phyloP scores from a whole-genome alignment of 2,888 invertebrate species.

The Chalcis sispes region DNA sequence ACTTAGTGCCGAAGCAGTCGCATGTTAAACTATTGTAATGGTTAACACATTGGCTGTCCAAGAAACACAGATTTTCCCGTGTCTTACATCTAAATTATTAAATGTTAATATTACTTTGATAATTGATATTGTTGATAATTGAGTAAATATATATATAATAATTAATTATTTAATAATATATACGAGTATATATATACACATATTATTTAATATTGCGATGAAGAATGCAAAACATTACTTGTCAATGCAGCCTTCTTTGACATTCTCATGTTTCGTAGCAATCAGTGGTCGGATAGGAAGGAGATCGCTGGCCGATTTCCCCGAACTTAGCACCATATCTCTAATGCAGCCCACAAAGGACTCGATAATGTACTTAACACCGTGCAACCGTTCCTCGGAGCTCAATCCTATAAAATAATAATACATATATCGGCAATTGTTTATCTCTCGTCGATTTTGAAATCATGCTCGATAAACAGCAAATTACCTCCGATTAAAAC shows the following conservation, averaged over 20 bases:
- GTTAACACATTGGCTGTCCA: slow-evolving; percentile 92
- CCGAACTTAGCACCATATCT: slow-evolving; percentile 90
- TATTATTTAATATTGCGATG: too few relatives aligned
- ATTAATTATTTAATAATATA: too few relatives aligned
- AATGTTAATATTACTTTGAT: too few relatives aligned
- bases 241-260: slow-evolving; percentile 91
- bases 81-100: slow-evolving; percentile 82
- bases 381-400: slow-evolving; percentile 91
- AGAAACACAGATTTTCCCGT: slow-evolving; percentile 89
- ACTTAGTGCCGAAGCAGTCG: slow-evolving; percentile 94
- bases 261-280: slow-evolving; percentile 92
- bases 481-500: slow-evolving; percentile 90
- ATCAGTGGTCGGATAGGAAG: slow-evolving; percentile 89
- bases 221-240: too few relatives aligned
- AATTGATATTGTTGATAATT: too few relatives aligned
- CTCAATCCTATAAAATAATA: too few relatives aligned
- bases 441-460: too few relatives aligned
- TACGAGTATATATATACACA: too few relatives aligned
- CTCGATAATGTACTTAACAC: slow-evolving; percentile 94
- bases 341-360: slow-evolving; percentile 95
- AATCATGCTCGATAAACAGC: too few relatives aligned
- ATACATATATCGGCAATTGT: too few relatives aligned
- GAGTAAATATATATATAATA: too few relatives aligned
- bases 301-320: slow-evolving; percentile 89
- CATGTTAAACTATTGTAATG: slow-evolving; percentile 93